These are phyloP conservation scores for Chymomyza fuscimana DNA, from an alignment of 2,888 invertebrate species.

Conservation along the genomic window DNA sequence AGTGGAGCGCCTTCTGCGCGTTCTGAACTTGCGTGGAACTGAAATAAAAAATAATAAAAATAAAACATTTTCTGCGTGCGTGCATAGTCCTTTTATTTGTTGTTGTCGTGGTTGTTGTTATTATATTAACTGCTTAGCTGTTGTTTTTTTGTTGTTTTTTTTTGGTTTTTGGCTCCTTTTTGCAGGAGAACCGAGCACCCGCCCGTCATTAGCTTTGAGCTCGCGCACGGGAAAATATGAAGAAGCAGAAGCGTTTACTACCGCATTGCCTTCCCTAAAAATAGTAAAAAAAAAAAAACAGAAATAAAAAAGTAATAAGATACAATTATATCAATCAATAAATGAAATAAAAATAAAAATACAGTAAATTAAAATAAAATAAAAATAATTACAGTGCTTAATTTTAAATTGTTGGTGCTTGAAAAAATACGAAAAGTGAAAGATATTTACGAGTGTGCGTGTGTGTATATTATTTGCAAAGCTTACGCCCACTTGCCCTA, in stretches of 20 bases:
- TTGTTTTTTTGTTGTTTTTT: background rate
- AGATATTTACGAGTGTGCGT: background rate
- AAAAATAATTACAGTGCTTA: background rate
- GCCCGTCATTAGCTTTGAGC: constrained; percentile 1
- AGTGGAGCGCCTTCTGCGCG: background rate
- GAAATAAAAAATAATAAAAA: background rate
- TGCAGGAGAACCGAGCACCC: background rate
- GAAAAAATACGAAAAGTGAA: background rate
- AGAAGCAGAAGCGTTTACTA: background rate
- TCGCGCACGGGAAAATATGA: constrained; percentile 1
- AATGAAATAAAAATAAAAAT: background rate
- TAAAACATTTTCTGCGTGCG: constrained; percentile 3
- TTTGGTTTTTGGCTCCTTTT: background rate
- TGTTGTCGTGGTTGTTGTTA: background rate
- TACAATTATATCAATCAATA: background rate
- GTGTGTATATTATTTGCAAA: constrained; percentile 3
- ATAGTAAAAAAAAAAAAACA: background rate
- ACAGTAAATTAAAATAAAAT: background rate
- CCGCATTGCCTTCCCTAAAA: constrained; percentile 6
- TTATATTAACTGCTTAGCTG: background rate
- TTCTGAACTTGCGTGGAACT: constrained; percentile 7
- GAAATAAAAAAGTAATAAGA: background rate
- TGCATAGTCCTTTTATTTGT: background rate
- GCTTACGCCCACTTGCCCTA: background rate
- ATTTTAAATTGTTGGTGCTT: background rate